Evolutionary conservation across 2,113 vertebrate species (phyloP).

Genomic region (Phalacrocorax aristotelis): DNA sequence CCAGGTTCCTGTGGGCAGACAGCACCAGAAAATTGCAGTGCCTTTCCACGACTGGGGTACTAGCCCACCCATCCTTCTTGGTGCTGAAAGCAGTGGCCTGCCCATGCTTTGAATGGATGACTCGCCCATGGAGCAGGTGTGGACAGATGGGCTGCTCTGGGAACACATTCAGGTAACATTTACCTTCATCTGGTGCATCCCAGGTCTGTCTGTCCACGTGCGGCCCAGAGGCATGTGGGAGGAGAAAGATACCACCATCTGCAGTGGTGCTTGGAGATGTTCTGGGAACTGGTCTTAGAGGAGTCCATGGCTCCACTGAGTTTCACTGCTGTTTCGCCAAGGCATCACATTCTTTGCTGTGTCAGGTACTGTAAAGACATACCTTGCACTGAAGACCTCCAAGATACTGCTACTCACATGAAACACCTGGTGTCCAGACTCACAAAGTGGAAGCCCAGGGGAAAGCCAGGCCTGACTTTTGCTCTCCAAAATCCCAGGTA

Average conservation of each 20-base stretch:
- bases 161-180: background rate
- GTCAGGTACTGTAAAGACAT: background rate
- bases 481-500: background rate
- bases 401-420: background rate
- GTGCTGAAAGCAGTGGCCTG: background rate
- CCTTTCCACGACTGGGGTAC: background rate
- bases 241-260: background rate
- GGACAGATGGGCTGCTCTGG: background rate
- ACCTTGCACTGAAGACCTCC: background rate
- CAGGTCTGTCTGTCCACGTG: background rate
- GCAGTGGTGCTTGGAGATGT: background rate
- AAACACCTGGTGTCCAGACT: background rate
- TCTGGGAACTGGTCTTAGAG: background rate
- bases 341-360: background rate
- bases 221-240: background rate
- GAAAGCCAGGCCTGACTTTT: background rate
- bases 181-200: accelerated
- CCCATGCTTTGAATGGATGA: background rate
- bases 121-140: background rate
- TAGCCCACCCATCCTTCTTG: background rate
- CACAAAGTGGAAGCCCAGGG: background rate
- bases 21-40: background rate
- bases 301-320: background rate
- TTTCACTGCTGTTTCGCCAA: background rate
- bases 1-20: background rate